Evolutionary conservation across 1,140 invertebrate genomes (phyloP).

Genomic region (Sarcophaga bullata): DNA sequence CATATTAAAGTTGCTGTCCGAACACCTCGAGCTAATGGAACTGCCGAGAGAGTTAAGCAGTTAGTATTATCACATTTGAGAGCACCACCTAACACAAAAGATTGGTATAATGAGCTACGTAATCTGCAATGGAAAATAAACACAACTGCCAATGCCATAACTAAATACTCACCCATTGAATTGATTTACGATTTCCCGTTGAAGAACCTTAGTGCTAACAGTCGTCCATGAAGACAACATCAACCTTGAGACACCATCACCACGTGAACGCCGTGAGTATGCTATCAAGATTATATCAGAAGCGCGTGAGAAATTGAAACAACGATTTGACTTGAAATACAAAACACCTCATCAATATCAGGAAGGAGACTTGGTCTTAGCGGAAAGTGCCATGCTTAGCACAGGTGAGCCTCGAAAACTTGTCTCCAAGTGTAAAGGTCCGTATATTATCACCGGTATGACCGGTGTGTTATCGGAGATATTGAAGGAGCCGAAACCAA

Average conservation of each 20-base stretch:
- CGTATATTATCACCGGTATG: constrained; percentile 48
- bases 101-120: constrained; percentile 48
- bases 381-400: constrained; percentile 47
- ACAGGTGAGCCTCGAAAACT: constrained; percentile 50
- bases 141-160: too few relatives aligned
- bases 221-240: not conserved
- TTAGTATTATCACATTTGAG: constrained; percentile 43
- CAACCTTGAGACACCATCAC: not conserved
- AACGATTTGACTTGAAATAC: constrained; percentile 31
- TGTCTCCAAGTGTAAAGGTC: constrained; percentile 50
- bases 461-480: constrained; percentile 45
- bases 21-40: constrained; percentile 46
- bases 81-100: not conserved
- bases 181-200: too few relatives aligned
- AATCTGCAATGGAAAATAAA: constrained; percentile 44
- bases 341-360: constrained; percentile 43
- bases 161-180: too few relatives aligned
- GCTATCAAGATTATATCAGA: constrained; percentile 12
- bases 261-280: not conserved
- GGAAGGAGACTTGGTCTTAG: constrained; percentile 49
- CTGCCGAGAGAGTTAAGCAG: constrained; percentile 50
- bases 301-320: constrained; percentile 19
- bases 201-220: not conserved
- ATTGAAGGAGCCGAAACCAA: not conserved
- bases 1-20: constrained; percentile 35